phyloP scores from a whole-genome alignment of 2,113 vertebrate species.

The Phrynocephalus versicolor region DNA sequence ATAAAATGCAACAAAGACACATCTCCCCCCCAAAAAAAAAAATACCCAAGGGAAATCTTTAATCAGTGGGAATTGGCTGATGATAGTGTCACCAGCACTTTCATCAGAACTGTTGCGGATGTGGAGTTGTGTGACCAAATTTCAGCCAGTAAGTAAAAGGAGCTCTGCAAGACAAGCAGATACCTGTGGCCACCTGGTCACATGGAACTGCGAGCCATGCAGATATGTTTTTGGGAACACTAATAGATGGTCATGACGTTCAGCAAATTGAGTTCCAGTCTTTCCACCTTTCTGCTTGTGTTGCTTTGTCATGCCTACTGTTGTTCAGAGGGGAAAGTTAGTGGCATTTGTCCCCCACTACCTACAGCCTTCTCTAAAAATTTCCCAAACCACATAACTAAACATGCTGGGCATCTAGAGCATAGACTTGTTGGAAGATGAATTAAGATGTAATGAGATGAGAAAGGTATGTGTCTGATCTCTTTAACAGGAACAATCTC shows the following conservation, averaged over 20 bases:
- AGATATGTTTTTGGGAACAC: background rate
- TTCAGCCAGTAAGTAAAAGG: background rate
- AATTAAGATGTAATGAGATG: background rate
- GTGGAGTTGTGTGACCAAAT: too few relatives aligned
- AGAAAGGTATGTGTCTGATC: too few relatives aligned
- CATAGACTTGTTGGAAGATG: background rate
- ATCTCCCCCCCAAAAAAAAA: too few relatives aligned
- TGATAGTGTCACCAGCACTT: too few relatives aligned
- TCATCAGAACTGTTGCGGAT: too few relatives aligned
- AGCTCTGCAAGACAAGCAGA: background rate
- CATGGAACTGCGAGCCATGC: background rate
- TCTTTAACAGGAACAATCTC: too few relatives aligned
- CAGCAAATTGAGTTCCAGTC: background rate
- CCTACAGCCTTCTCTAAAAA: background rate
- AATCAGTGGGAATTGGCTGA: too few relatives aligned
- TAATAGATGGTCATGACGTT: background rate
- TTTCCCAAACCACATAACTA: background rate
- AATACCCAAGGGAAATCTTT: too few relatives aligned
- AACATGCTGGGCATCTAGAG: background rate
- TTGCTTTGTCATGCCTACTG: background rate
- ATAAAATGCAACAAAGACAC: too few relatives aligned
- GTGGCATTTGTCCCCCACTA: background rate
- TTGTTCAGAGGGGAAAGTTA: background rate
- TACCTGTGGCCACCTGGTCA: background rate
- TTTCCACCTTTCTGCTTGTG: background rate